These are phyloP conservation scores for Neelides sp. DNA, from an alignment of 1,140 invertebrate genomes.

Conservation along the genomic window DNA sequence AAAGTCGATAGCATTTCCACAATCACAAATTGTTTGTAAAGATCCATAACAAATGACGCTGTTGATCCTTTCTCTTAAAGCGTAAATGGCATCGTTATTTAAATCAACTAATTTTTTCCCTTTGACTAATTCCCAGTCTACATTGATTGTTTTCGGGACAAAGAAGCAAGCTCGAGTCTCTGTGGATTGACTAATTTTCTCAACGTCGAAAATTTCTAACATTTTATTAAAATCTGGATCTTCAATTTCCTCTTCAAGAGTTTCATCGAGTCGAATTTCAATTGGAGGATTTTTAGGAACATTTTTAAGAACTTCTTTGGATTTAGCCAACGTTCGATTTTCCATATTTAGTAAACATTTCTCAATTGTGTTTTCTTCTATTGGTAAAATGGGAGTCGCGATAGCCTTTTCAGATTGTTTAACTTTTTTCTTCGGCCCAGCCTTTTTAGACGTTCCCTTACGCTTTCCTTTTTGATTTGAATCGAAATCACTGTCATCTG, in stretches of 20 bases:
- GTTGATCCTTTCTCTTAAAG: constrained; percentile 2
- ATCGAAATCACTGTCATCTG: neutral
- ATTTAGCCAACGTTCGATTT: neutral
- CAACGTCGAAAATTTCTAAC: constrained; percentile 7
- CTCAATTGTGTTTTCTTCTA: neutral
- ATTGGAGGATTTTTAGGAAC: neutral
- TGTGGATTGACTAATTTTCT: neutral
- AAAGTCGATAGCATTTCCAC: too few relatives aligned
- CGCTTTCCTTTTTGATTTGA: neutral
- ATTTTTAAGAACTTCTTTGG: neutral
- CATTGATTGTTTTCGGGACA: neutral
- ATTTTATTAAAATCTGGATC: neutral
- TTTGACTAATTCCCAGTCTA: neutral
- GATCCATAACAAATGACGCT: neutral
- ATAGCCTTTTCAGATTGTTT: constrained; percentile 1
- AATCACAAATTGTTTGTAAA: too few relatives aligned
- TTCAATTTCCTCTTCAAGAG: neutral
- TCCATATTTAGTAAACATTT: constrained; percentile 2
- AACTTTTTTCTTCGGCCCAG: constrained; percentile 20
- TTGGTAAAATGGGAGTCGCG: too few relatives aligned
- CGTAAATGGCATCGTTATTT: neutral
- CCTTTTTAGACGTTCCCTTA: neutral
- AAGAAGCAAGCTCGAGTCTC: constrained; percentile 1
- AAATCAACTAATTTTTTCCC: neutral
- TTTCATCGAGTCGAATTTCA: neutral